These are phyloP conservation scores for Entelurus aequoreus DNA, from an alignment of 2,113 vertebrate species.

Conservation along the genomic window DNA sequence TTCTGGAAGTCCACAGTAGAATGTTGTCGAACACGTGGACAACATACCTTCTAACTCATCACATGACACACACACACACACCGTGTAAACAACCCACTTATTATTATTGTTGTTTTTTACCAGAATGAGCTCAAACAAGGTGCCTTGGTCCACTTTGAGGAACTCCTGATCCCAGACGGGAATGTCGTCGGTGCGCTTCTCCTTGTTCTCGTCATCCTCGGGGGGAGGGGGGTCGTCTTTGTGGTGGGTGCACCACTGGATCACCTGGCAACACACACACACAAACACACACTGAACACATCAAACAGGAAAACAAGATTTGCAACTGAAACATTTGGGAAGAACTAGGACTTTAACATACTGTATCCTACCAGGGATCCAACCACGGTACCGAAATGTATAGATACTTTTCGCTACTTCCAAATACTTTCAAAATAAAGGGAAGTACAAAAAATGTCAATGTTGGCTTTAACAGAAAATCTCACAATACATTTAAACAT, in stretches of 20 bases:
- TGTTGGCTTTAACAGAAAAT: too few species aligned
- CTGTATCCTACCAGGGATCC: too few species aligned
- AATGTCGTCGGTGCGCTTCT: conserved; percentile 98
- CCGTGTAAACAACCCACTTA: too few species aligned
- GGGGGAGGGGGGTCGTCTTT: conserved; percentile 98
- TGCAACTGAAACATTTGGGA: too few species aligned
- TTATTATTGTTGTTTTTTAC: conserved; percentile 60
- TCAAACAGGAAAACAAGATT: not conserved
- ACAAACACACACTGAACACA: not conserved
- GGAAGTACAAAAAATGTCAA: too few species aligned
- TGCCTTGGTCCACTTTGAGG: conserved; percentile 99
- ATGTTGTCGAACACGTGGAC: too few species aligned
- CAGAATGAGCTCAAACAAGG: conserved; percentile 97
- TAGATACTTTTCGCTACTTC: too few species aligned
- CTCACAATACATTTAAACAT: too few species aligned
- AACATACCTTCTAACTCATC: too few species aligned
- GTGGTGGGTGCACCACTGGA: conserved; percentile 99
- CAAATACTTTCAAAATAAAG: too few species aligned
- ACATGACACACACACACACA: not conserved
- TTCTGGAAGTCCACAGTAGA: conserved; percentile 13
- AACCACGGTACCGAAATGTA: too few species aligned
- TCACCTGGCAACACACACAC: conserved; percentile 74
- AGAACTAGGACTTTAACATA: too few species aligned
- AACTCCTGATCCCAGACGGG: conserved; percentile 99
- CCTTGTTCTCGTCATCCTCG: conserved; percentile 98